phyloP scores from a whole-genome alignment of 1,140 invertebrate species.

The Drosophila ambigua region DNA sequence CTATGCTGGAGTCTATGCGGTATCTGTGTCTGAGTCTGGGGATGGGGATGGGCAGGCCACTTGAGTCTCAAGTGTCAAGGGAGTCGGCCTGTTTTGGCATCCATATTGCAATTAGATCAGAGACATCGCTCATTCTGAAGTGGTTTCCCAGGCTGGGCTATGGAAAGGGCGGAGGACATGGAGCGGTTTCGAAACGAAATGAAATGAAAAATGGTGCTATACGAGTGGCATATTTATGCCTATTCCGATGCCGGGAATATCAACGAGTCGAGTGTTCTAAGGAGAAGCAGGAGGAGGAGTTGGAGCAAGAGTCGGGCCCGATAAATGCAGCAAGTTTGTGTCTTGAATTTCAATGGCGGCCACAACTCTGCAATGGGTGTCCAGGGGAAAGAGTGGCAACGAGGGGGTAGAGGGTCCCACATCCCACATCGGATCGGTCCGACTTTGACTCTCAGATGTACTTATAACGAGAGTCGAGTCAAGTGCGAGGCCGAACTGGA shows the following conservation, averaged over 20 bases:
- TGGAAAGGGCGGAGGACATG: constrained; percentile 44
- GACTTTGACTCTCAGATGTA: constrained; percentile 57
- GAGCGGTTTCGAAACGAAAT: constrained; percentile 64
- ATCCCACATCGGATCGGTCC: constrained; percentile 44
- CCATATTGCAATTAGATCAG: constrained; percentile 68
- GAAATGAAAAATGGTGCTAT: constrained; percentile 77
- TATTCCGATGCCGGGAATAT: constrained; percentile 51
- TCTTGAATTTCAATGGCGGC: constrained; percentile 79
- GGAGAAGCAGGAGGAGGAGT: constrained; percentile 11
- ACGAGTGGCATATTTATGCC: constrained; percentile 68
- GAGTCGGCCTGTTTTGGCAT: constrained; percentile 14
- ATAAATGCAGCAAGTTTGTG: constrained; percentile 81
- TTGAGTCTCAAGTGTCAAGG: constrained; percentile 69
- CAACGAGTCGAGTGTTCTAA: constrained; percentile 35
- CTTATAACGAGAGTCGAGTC: constrained; percentile 80
- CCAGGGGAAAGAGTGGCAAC: constrained; percentile 39
- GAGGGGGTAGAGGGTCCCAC: constrained; percentile 36
- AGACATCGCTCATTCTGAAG: constrained; percentile 74
- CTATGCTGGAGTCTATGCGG: constrained; percentile 3
- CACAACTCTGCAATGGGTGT: constrained; percentile 57
- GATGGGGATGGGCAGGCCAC: constrained; percentile 21
- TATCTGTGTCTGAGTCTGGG: neutral
- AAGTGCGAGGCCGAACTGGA: constrained; percentile 50
- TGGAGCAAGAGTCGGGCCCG: constrained; percentile 39
- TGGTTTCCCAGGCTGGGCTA: constrained; percentile 20